Base-by-base conservation (phyloP, 2,113 vertebrate genomes). In the Tauraco erythrolophus region DNA sequence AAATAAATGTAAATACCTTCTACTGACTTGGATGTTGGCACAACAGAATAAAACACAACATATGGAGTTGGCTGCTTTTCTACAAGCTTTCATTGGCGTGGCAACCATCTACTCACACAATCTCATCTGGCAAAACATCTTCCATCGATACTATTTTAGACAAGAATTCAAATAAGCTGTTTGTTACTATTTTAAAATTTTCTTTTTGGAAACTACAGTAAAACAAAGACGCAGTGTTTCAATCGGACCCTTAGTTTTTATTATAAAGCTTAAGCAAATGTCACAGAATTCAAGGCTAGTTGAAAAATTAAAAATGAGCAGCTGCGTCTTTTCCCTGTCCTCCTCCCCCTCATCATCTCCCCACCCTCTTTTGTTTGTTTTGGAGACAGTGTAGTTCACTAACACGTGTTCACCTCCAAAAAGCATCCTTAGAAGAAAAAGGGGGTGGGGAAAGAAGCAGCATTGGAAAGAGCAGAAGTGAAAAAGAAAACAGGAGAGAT, bases 281-380 rank as follows among this genome's bases (percentile, higher is more conserved):
- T 41, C 69, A 96, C 51, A 91, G 77, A 80, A 94, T 61, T 85
- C 66, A 85, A 76, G 16, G 31, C 41, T 72, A 82, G 57, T 57
- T 92, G 91, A 94, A 81, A 96, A 81, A 91, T 53, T 84, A 81
- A 95, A 95, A 89, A 72, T 14, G 25, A 96, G 77, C 94, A 97
- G 91, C 96, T 97, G 94, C 74, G 77, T 85, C 94, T 94, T 92
- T 83, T 93, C 78, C 53, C 57, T 54, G 48, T 83, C 80, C 48
- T 94, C 64, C 72, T 95, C 72, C 58, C 46, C 51, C 65, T 78
- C 92, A 95, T 83, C 77, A 93, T 46, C 31, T 94, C 91, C 50
- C 74, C 94, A 95, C 91, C 81, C 92, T 92, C 46, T 80, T 96
- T 72, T 95, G 77, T 97, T 97, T 96, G 96, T 94, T 97, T 95